Percentiles rank a stretch among this genome's conserved stretches.
Evolutionary conservation across 2,888 invertebrate species (phyloP).

Genomic region (Andrena minutula): DNA sequence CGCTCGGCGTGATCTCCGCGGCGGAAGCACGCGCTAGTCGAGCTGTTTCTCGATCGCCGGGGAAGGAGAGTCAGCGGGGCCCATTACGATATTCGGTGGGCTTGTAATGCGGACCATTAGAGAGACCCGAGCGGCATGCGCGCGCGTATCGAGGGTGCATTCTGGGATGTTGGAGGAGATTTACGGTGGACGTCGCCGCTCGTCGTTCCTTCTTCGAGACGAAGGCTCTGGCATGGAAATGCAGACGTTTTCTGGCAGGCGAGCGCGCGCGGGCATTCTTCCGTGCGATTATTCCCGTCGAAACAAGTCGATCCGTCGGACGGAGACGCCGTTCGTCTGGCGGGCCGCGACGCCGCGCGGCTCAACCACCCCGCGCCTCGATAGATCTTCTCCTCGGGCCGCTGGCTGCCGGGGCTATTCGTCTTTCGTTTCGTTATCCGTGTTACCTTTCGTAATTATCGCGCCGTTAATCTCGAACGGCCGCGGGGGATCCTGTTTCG

Average conservation of each 20-base stretch:
- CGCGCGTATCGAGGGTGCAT: background rate
- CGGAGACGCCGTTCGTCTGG: conserved; percentile 54
- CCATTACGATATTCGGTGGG: background rate
- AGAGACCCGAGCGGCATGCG: background rate
- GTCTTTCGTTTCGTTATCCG: conserved; percentile 53
- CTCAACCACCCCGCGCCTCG: conserved; percentile 24
- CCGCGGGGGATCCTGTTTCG: conserved; percentile 20
- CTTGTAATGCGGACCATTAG: background rate
- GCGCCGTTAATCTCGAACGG: conserved; percentile 53
- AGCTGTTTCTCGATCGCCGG: background rate
- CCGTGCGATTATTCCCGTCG: conserved; percentile 47
- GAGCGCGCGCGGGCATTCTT: conserved; percentile 36
- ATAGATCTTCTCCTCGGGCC: conserved; percentile 49
- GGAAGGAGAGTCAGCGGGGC: background rate
- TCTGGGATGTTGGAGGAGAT: conserved; percentile 30
- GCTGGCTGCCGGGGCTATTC: conserved; percentile 35
- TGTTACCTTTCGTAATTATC: conserved; percentile 50
- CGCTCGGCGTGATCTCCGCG: background rate
- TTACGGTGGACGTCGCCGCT: conserved; percentile 34
- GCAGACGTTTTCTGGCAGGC: conserved; percentile 48
- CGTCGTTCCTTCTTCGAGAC: conserved; percentile 2
- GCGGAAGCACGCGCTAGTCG: background rate
- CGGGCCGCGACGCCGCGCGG: conserved; percentile 1
- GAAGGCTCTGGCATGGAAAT: conserved; percentile 52
- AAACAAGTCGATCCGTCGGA: conserved; percentile 50